phyloP scores from a whole-genome alignment of 2,797 vertebrate species.

The Rhinella marina region DNA sequence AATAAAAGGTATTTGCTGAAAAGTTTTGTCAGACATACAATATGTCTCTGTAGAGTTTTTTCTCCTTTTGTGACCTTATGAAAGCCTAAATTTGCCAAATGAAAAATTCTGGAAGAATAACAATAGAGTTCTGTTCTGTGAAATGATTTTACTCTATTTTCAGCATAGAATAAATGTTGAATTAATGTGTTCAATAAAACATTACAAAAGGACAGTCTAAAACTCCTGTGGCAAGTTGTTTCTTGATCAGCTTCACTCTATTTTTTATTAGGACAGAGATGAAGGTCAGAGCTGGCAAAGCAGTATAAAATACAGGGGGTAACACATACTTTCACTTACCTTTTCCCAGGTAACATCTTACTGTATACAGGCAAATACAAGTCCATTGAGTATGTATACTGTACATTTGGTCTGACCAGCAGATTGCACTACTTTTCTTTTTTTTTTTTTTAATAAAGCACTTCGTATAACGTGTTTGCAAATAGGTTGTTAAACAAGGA shows the following conservation, averaged over 20 bases:
- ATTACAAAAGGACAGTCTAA: neutral
- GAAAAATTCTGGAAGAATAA: neutral
- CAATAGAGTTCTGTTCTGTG: neutral
- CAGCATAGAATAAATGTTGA: neutral
- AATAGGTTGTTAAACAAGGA: constrained; percentile 23
- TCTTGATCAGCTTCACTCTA: neutral
- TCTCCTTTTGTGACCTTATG: neutral
- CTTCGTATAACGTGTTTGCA: neutral
- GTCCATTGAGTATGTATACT: neutral
- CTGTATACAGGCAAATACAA: neutral
- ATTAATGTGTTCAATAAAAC: constrained; percentile 14
- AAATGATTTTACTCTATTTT: constrained; percentile 10
- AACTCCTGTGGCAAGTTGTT: neutral
- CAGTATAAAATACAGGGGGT: neutral
- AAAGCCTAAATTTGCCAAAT: neutral
- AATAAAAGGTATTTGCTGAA: too few relatives aligned
- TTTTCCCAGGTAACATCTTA: neutral
- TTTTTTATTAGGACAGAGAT: neutral
- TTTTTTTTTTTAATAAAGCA: neutral
- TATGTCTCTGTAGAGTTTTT: too few relatives aligned
- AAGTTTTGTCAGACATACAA: too few relatives aligned
- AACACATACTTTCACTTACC: neutral
- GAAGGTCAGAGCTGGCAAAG: constrained; percentile 3
- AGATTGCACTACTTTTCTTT: neutral
- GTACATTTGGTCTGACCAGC: neutral